Conservation (phyloP, 35 echinoderm and acorn worm genomes). For the Patiria miniata region DNA sequence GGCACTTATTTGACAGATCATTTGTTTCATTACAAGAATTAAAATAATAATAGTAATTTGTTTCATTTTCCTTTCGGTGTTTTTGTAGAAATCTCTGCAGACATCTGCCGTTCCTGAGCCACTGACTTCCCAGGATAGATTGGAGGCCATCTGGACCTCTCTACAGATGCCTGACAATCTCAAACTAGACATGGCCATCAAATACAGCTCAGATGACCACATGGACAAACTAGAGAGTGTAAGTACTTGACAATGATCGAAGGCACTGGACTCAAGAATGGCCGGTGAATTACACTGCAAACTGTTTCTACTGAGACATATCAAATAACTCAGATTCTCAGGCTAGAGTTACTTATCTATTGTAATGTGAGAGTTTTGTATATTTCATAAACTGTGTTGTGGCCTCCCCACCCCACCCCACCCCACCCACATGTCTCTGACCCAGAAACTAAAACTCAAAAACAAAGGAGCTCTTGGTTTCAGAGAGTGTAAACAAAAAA, state of each 20-base stretch:
- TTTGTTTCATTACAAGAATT: no score
- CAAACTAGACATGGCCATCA: constrained; percentile 99
- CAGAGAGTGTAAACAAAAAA: no score
- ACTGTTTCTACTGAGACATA: no score
- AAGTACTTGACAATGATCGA: neutral
- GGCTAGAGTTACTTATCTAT: no score
- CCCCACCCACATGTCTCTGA: neutral
- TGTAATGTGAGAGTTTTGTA: neutral
- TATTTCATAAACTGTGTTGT: neutral
- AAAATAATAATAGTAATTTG: no score
- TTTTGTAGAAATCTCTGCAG: neutral
- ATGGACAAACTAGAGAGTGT: constrained; percentile 73
- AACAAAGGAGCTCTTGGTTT: no score
- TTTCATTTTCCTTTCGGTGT: neutral
- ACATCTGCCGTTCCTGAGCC: constrained; percentile 26
- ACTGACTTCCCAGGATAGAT: constrained; percentile 63
- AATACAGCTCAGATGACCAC: constrained; percentile 97
- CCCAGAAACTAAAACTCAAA: no score
- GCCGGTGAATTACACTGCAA: neutral
- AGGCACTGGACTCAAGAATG: neutral
- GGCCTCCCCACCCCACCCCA: no score
- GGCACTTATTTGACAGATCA: no score
- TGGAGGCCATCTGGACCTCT: constrained; percentile 84
- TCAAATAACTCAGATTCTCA: no score
- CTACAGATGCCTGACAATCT: constrained; percentile 89